These are phyloP conservation scores for Silurus asotus DNA, from an alignment of 2,113 vertebrate species.

Conservation along the genomic window DNA sequence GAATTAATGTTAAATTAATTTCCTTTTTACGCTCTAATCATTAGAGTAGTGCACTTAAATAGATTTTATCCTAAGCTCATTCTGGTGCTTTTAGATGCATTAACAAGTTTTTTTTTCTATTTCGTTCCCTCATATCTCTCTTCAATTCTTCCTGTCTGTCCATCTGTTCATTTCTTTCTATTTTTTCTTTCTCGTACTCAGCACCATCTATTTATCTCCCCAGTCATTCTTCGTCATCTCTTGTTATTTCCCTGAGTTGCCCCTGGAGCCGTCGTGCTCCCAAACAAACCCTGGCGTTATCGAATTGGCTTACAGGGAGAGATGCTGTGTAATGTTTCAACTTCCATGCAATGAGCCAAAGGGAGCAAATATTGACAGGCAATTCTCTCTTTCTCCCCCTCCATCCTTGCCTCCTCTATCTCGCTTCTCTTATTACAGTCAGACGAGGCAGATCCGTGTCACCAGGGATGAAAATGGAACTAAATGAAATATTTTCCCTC, in stretches of 20 bases:
- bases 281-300: constrained; percentile 71
- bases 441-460: constrained; percentile 65
- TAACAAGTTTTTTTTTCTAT: constrained; percentile 25
- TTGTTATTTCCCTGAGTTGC: constrained; percentile 60
- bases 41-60: constrained; percentile 44
- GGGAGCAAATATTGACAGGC: constrained; percentile 80
- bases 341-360: constrained; percentile 67
- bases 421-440: constrained; percentile 67
- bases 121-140: constrained; percentile 30
- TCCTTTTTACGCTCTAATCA: constrained; percentile 43
- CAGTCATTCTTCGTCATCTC: constrained; percentile 47
- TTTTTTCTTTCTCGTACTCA: constrained; percentile 28
- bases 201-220: constrained; percentile 45
- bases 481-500: constrained; percentile 71
- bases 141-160: constrained; percentile 10
- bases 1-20: constrained; percentile 45
- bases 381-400: constrained; percentile 61
- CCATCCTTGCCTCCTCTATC: constrained; percentile 42
- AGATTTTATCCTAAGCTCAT: constrained; percentile 41
- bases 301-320: constrained; percentile 69
- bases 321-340: constrained; percentile 73
- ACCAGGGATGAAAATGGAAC: constrained; percentile 68
- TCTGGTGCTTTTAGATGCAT: constrained; percentile 33
- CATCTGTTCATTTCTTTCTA: constrained; percentile 15
- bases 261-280: constrained; percentile 59